Evolutionary conservation across 2,797 vertebrate genomes (phyloP).

Genomic region (Miichthys miiuy): DNA sequence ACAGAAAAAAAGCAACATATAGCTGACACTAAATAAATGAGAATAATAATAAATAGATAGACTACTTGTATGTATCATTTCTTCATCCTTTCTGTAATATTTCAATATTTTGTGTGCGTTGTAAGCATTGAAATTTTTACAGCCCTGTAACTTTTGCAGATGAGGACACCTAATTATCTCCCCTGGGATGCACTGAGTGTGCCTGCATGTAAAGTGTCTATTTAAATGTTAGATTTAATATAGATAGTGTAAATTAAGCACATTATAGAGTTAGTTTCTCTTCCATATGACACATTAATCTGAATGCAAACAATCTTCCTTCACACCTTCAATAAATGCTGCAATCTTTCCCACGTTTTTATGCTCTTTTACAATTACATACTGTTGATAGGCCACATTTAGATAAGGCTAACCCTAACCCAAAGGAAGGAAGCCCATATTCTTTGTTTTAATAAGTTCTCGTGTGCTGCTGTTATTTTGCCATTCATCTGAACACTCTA

Average conservation of each 20-base stretch:
- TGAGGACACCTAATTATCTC: conserved; percentile 33
- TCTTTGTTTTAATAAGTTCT: conserved; percentile 16
- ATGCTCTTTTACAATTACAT: not conserved
- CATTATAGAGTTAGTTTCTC: conserved; percentile 2
- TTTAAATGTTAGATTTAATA: conserved; percentile 33
- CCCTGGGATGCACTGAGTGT: conserved; percentile 10
- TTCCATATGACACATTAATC: not conserved
- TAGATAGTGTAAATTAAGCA: conserved; percentile 27
- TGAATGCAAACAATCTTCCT: not conserved
- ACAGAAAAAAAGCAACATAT: conserved; percentile 15
- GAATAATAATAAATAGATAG: conserved; percentile 10
- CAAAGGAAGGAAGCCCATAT: not conserved
- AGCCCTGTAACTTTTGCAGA: not conserved
- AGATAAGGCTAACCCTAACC: not conserved
- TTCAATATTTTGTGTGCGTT: conserved; percentile 20
- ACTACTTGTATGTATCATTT: not conserved
- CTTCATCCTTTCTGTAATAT: not conserved
- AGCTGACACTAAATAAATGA: conserved; percentile 13
- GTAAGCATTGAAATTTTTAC: conserved; percentile 5
- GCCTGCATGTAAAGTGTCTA: conserved; percentile 35
- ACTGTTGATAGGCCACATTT: not conserved
- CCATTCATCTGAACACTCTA: conserved; percentile 24
- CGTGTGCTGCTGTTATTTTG: conserved; percentile 33
- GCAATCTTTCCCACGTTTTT: not conserved
- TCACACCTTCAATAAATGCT: not conserved